These are phyloP conservation scores for Neopipo cinnamomea DNA, from an alignment of 2,113 vertebrate species.

Conservation along the genomic window DNA sequence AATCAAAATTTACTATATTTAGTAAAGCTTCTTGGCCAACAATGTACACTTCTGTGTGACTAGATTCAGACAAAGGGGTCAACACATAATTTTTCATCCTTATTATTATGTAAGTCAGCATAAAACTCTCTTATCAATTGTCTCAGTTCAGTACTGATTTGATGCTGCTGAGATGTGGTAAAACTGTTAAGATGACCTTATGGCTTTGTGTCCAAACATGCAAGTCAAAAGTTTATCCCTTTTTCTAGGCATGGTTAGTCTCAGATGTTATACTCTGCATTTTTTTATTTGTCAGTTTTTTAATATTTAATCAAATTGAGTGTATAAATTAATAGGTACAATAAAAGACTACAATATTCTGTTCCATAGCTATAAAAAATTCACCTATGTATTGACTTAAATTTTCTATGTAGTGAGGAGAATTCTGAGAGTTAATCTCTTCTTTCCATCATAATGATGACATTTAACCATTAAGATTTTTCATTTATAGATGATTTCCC, in stretches of 20 bases:
- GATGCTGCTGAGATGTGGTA: not conserved
- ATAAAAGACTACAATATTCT: not conserved
- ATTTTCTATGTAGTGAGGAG: not conserved
- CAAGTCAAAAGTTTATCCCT: not conserved
- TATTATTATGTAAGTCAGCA: not conserved
- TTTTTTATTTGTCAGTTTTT: not conserved
- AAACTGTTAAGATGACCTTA: not conserved
- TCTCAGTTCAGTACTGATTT: not conserved
- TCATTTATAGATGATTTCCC: not conserved
- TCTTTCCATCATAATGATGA: not conserved
- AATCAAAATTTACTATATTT: not conserved
- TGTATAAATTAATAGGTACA: not conserved
- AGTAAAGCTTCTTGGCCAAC: not conserved
- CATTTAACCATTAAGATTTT: not conserved
- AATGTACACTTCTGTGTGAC: not conserved
- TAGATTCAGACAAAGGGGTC: not conserved
- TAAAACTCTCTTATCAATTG: not conserved
- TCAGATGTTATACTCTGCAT: not conserved
- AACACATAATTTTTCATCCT: not conserved
- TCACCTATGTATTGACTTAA: not conserved
- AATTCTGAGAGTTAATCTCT: not conserved
- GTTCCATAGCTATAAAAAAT: not conserved
- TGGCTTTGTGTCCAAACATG: not conserved
- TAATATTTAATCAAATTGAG: not conserved
- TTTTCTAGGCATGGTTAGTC: not conserved